Evolutionary conservation across 2,888 invertebrate species (phyloP).

Genomic region (Anarsia innoxiella): DNA sequence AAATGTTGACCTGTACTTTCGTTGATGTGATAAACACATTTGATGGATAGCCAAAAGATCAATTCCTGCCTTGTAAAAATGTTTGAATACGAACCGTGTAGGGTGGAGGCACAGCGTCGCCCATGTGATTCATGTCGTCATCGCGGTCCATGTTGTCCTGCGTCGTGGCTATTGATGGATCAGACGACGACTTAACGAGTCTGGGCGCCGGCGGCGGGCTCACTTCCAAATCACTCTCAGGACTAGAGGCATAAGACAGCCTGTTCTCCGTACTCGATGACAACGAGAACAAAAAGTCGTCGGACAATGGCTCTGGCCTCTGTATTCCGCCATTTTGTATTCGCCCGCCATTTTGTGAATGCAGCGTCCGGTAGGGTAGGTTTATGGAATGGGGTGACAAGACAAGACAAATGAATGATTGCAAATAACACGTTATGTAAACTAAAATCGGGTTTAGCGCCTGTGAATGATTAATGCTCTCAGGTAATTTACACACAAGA

Average conservation of each 20-base stretch:
- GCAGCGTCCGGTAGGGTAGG: no score
- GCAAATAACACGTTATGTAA: slow-evolving; percentile 56
- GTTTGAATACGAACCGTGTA: slow-evolving; percentile 81
- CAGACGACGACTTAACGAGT: slow-evolving; percentile 89
- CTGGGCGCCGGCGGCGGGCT: slow-evolving; percentile 88
- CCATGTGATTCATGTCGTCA: slow-evolving; percentile 71
- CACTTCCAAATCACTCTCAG: slow-evolving; percentile 90
- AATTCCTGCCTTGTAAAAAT: no score
- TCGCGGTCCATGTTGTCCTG: slow-evolving; percentile 87
- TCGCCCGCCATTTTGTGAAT: slow-evolving; percentile 40
- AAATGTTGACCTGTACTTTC: no score
- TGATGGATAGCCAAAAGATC: no score
- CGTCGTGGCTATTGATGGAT: slow-evolving; percentile 95
- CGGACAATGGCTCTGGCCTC: slow-evolving; percentile 97
- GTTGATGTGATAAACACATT: no score
- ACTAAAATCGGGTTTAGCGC: slow-evolving; percentile 58
- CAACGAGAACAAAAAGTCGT: slow-evolving; percentile 99
- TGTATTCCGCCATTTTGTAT: slow-evolving; percentile 59
- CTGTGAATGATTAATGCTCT: slow-evolving; percentile 61
- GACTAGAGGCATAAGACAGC: slow-evolving; percentile 96
- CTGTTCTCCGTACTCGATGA: slow-evolving; percentile 85
- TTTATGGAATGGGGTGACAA: slow-evolving; percentile 73
- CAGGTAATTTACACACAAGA: slow-evolving; percentile 40
- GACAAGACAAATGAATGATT: slow-evolving; percentile 74
- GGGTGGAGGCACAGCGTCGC: slow-evolving; percentile 86